A percentile compares a stretch with the other conserved stretches of the same genome.
These are phyloP conservation scores for Falco rusticolus DNA, from an alignment of 2,797 vertebrate species.

Conservation along the genomic window DNA sequence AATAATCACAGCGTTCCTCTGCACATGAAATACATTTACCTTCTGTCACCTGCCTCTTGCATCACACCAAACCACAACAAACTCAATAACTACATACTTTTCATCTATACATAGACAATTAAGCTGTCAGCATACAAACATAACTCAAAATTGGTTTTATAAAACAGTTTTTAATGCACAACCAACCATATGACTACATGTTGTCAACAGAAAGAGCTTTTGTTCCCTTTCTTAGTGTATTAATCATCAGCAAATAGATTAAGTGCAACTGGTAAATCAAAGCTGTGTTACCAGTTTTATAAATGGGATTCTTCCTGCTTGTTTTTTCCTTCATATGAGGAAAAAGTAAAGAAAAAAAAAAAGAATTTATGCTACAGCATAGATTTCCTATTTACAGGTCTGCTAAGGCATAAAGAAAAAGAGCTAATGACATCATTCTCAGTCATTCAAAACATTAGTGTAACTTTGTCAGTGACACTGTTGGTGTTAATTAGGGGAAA, in stretches of 20 bases:
- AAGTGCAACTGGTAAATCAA: constrained; percentile 6
- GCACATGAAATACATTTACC: not conserved
- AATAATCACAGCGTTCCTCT: not conserved
- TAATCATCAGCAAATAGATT: not conserved
- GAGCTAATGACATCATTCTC: not conserved
- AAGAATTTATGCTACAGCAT: not conserved
- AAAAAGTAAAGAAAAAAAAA: not conserved
- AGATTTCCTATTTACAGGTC: not conserved
- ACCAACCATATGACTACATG: not conserved
- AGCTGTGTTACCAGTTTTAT: not conserved
- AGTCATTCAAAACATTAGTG: not conserved
- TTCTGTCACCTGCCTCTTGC: not conserved
- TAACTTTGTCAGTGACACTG: not conserved
- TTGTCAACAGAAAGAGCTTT: not conserved
- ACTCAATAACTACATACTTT: not conserved
- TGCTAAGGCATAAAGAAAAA: not conserved
- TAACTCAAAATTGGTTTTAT: not conserved
- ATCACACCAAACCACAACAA: not conserved
- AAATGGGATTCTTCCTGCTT: not conserved
- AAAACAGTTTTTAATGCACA: not conserved
- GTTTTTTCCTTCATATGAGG: not conserved
- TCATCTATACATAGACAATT: not conserved
- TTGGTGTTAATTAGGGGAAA: not conserved
- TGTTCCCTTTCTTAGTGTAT: not conserved
- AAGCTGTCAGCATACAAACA: not conserved